Evolutionary conservation across 1,140 invertebrate species (phyloP).

Genomic region (Gonioctena quinquepunctata): DNA sequence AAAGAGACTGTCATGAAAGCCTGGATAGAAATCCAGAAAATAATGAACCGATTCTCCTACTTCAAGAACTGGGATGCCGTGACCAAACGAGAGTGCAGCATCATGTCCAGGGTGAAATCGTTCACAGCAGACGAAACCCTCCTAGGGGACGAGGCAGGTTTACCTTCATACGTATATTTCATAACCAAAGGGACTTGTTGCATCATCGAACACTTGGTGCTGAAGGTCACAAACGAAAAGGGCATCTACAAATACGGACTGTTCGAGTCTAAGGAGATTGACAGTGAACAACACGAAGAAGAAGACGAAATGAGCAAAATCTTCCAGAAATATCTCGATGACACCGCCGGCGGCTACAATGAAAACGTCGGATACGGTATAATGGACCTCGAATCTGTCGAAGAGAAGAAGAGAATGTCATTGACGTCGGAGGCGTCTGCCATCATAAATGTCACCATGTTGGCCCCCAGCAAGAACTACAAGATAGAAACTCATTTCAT

Average conservation of each 20-base stretch:
- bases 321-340: background rate
- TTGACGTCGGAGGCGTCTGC: background rate
- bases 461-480: slow-evolving; percentile 42
- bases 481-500: slow-evolving; percentile 15
- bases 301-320: slow-evolving; percentile 37
- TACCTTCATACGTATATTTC: slow-evolving; percentile 68
- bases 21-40: slow-evolving; percentile 64
- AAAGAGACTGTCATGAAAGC: slow-evolving; percentile 61
- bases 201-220: slow-evolving; percentile 64
- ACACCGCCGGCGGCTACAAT: background rate
- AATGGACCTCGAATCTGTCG: background rate
- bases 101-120: slow-evolving; percentile 61
- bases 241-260: slow-evolving; percentile 57
- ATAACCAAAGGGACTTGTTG: slow-evolving; percentile 64
- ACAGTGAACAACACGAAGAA: slow-evolving; percentile 18
- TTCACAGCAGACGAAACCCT: slow-evolving; percentile 62
- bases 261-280: slow-evolving; percentile 48
- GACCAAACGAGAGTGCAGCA: slow-evolving; percentile 65
- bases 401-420: background rate
- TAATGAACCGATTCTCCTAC: slow-evolving; percentile 65
- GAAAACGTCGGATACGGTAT: background rate
- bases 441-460: slow-evolving; percentile 36
- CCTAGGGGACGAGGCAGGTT: slow-evolving; percentile 65
- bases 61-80: slow-evolving; percentile 65
- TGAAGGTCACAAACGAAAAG: slow-evolving; percentile 50